Base-by-base conservation (phyloP, 2,113 vertebrate species). In the Perca fluviatilis region DNA sequence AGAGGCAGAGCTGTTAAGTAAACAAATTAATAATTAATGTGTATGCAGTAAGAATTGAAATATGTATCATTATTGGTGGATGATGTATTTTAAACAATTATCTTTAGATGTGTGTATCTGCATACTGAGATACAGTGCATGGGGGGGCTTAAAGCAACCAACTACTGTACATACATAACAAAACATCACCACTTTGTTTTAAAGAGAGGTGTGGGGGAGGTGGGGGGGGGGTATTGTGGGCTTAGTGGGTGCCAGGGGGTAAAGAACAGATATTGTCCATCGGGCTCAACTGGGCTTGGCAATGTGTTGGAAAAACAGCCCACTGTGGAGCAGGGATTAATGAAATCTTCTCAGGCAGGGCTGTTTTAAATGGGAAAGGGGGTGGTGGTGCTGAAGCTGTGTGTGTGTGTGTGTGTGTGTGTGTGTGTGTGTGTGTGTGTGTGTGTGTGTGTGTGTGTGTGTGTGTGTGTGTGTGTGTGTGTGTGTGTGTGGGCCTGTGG, bases 1-100 rank as follows among this genome's bases (percentile, higher is more conserved):
- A 79, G 36, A 84, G 68, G 62, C 54, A 80, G 66, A 25, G 56
- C 63, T 67, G 57, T 70, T 88, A 87, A 87, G 80, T 92, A 84
- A 94, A 92, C 83, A 80, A 69, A 93, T 94, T 60, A 90, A 93
- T 92, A 83, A 93, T 89, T 57, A 68, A 92, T 82, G 69, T 80
- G 36, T 51, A 53, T 50, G 74, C 74, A 79, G 70, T 46, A 53
- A 72, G 65, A 71, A 50, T 84, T 81, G 18, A 10, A 83, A 85
- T 67, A 83, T 68, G 57, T 40, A 83, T 61, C 58, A 62, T 21
- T 64, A 10, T 27, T 36, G 2, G 58, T 74, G 25, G 25, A 64
- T 46, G 57, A 15, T 36, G 47, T 64, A 51, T 62, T 82, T 72
- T 16, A 16, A 69, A 54, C 1, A 5, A 18, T 33, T 30, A 43